Conservation (phyloP, 1,140 invertebrate species). For the Bombus difficillimus region DNA sequence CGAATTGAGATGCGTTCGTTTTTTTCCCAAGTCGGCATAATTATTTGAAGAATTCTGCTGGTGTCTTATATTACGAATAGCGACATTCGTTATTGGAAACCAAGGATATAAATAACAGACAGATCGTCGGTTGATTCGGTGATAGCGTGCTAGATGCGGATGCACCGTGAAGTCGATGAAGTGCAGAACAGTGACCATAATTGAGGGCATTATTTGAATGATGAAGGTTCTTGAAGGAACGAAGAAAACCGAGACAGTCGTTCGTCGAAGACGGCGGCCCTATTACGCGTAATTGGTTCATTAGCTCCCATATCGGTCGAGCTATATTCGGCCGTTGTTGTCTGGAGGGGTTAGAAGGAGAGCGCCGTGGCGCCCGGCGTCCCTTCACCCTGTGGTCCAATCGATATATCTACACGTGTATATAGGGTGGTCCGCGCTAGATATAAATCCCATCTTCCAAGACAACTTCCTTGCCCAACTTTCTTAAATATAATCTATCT, state of each 20-base stretch:
- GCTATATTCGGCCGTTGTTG: slow-evolving; percentile 63
- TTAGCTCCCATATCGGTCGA: slow-evolving; percentile 66
- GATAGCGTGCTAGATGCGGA: background rate
- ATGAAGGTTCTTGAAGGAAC: slow-evolving; percentile 52
- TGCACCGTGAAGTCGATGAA: slow-evolving; percentile 41
- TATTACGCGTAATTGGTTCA: slow-evolving; percentile 71
- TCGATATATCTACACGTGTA: slow-evolving; percentile 49
- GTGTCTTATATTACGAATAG: background rate
- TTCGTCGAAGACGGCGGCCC: slow-evolving; percentile 62
- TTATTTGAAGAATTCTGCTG: background rate
- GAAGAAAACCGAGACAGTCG: slow-evolving; percentile 60
- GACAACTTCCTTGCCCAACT: background rate
- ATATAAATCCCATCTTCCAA: background rate
- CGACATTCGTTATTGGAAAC: background rate
- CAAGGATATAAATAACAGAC: background rate
- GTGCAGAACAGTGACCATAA: slow-evolving; percentile 37
- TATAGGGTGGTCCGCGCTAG: background rate
- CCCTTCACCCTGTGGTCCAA: slow-evolving; percentile 52
- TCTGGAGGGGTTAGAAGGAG: slow-evolving; percentile 44
- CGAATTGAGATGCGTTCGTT: background rate
- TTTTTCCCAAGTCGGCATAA: background rate
- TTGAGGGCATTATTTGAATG: slow-evolving; percentile 60
- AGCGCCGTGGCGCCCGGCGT: slow-evolving; percentile 55
- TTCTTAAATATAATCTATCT: background rate
- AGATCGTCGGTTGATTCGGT: background rate